Conservation (phyloP, 2,888 invertebrate species). For the Conistra vaccinii region DNA sequence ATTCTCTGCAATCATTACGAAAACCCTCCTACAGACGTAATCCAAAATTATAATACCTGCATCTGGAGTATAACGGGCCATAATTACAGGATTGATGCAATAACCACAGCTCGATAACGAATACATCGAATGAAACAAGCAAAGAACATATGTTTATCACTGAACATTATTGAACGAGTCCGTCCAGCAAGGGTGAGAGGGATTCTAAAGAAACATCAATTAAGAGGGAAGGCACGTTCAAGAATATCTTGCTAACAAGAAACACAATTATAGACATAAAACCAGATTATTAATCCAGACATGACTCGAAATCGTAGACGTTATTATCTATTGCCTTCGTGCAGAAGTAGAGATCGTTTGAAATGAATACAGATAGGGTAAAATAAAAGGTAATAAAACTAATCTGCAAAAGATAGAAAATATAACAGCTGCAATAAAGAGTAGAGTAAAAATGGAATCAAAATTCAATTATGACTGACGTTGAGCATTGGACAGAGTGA, state of each 20-base stretch:
- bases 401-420: neutral
- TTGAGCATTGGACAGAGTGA: neutral
- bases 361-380: neutral
- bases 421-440: neutral
- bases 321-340: constrained; percentile 36
- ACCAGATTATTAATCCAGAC: constrained; percentile 53
- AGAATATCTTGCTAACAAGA: constrained; percentile 52
- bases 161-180: constrained; percentile 54
- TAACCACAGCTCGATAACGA: constrained; percentile 65
- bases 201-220: constrained; percentile 55
- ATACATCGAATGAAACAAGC: constrained; percentile 66
- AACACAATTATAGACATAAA: constrained; percentile 54
- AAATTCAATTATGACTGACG: neutral
- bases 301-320: constrained; percentile 33
- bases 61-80: constrained; percentile 58
- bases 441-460: neutral
- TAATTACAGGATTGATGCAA: constrained; percentile 71
- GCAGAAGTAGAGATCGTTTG: neutral
- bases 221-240: constrained; percentile 59
- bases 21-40: constrained; percentile 47
- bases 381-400: neutral
- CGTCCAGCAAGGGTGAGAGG: constrained; percentile 46
- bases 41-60: constrained; percentile 59
- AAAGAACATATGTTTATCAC: constrained; percentile 61
- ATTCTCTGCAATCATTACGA: constrained; percentile 40